Evolutionary conservation across 2,888 invertebrate species (phyloP), one percentile per base, ranked within the genome.

Genomic region (Chouioia cunea): DNA sequence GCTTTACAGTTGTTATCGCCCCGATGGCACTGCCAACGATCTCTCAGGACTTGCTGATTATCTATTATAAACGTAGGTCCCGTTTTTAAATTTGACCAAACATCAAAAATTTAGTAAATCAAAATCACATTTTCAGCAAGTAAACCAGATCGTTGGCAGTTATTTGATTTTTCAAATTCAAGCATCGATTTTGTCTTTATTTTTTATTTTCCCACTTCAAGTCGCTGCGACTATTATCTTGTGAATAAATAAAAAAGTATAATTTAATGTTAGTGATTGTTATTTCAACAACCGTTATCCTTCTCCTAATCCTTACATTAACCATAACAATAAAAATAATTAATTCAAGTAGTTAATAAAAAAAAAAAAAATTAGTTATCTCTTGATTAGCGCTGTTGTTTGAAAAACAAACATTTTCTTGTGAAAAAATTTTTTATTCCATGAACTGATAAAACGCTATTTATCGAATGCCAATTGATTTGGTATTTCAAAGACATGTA

Each of bases 231-330:
- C 72, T 68, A 81, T 77, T 81, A 82, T 79, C 78, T 82, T 82
- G 81, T 79, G 78, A 79, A 81, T 78, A 76, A 83, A 83, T 82
- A 81, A 82, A 76, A 67, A 74, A 76, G 78, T 81, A 83, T 79
- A 78, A 82, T 77, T 77, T 76, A 72, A 18, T 65, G 12, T 36
- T 46, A 52, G 14, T 62, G 18, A 52, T 56, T 65, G 43, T 58
- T 50, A 54, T 70, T 65, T 22, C 64, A 57, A 10, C 6, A 36
- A 36, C 6, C 36, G 6, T 36, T 16, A 14, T 18, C 52, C 44
- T 52, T 14, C 18, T 43, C 65, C 12, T 67, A 46, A 36, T 44
- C 67, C 65, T 58, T 60, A 16, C 60, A 8, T 27, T 23, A 53
- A 53, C 6, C 43, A 58, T 46, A 18, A 59, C 6, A 22, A 47